Evolutionary conservation across 53 echinoderm and acorn worm genomes (phyloP), one percentile per base, ranked within the genome.

Genomic region (Paracentrotus lividus): DNA sequence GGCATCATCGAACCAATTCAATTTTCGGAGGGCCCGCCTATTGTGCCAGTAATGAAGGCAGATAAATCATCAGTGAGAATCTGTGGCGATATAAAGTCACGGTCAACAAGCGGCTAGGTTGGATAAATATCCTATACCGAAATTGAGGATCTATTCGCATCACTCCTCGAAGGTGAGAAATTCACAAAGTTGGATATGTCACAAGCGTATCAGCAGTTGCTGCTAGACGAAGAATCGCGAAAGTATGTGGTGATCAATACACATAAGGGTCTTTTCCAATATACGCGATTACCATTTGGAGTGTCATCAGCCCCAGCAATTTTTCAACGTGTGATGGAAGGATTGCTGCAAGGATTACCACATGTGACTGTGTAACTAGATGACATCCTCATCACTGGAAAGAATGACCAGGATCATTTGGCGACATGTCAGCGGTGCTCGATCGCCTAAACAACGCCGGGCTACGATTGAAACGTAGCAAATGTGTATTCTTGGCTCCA

Each of bases 121-220:
- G 32, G 95, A 93, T 55, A 78, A 86, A 40, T 94, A 95, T 77
- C 95, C 94, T 13, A 78, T 95, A 43, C 94, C 94, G 15, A 94
- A 94, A 94, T 94, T 24, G 93, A 94, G 52, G 95, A 95, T 69
- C 60, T 95, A 5, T 97, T 94, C 44, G 90, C 95, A 0, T 88
- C 55, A 60, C 85, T 97, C 67, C 51, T 93, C 2, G 92, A 95
- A 31, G 97, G 97, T 45, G 65, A 91, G 16, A 56, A 29, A 31
- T 96, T 95, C 42, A 89, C 91, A 6, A 96, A 96, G 85, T 58
- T 96, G 44, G 95, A 95, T 52, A 68, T 94, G n/a, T 84, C 85
- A n/a, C 95, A 96, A 85, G 97, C 93, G 42, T 95, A 95, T 91
- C 95, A 94, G 57, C 96, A 96, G 64, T 34, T 95, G 36, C n/a